Evolutionary conservation across 92 coral and sea anemone species (phyloP), one percentile per base, ranked within the genome.

Genomic region (Heteractis magnifica): DNA sequence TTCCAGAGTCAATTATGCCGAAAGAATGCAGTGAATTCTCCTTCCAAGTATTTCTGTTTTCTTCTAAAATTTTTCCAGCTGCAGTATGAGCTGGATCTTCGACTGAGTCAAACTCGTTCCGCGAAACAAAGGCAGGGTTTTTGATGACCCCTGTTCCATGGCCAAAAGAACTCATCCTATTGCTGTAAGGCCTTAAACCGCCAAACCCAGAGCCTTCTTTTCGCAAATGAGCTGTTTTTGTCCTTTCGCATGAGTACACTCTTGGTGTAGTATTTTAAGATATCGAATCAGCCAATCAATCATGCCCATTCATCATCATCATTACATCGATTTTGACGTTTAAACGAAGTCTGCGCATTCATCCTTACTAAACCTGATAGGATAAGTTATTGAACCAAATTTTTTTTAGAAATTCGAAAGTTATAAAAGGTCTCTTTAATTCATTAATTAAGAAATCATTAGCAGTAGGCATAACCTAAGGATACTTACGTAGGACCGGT

Each of bases 11-110:
- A 44, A 49, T 34, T 34, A 34, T 16, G 11, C 56, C 55, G 21
- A 74, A 51, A 4, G 56, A 49, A 8, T 74, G 23, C 78, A 52
- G 4, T 8, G 81, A 51, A 20, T 75, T 59, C 19, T 68, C 56
- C n/a, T 14, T 81, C 26, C 68, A n/a, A 11, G 55, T 13, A 48
- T 52, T 51, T 19, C 56, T 71, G 44, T 81, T 65, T 53, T 81
- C 77, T 70, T 81, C 77, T 56, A 81, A 81, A 18, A 81, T 77
- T 51, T 81, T 81, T 0, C 84, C 84, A 9, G 84, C 84, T 20
- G 84, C 77, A 26, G 41, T 68, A 6, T 70, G 77, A 14, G 52
- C 84, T 10, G 84, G 84, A 52, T 81, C 84, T 68, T 68, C 49
- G 9, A 4, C 11, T 14, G 15, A 49, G 56, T 49, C 55, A 34